Evolutionary conservation across 2,888 invertebrate species (phyloP).

Genomic region (Auanema sp.): DNA sequence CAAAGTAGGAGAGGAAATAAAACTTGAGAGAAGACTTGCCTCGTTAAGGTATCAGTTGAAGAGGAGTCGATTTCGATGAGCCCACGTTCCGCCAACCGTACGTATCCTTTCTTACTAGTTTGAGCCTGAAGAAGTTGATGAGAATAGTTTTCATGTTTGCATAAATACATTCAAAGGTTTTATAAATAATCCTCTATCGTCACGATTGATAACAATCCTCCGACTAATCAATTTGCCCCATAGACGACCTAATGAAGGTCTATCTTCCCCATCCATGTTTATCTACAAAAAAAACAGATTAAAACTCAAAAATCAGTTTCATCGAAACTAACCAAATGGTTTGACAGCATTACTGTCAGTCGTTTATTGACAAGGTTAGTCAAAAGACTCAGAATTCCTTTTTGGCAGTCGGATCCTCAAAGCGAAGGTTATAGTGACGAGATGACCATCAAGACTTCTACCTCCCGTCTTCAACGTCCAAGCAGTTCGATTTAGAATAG

Average conservation of each 20-base stretch:
- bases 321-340: constrained; percentile 27
- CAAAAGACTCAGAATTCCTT: constrained; percentile 9
- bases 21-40: too few relatives aligned
- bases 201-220: background rate
- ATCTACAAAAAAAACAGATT: background rate
- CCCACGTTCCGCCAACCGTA: too few relatives aligned
- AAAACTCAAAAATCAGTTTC: background rate
- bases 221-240: background rate
- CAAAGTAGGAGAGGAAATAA: too few relatives aligned
- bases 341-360: constrained; percentile 26
- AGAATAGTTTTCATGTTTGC: background rate
- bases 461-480: background rate
- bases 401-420: constrained; percentile 8
- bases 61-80: constrained; percentile 1
- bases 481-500: constrained; percentile 10
- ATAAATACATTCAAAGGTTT: constrained; percentile 2
- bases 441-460: background rate
- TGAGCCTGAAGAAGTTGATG: too few relatives aligned
- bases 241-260: constrained; percentile 1
- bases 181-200: background rate
- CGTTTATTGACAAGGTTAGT: constrained; percentile 15
- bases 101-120: too few relatives aligned
- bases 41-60: background rate
- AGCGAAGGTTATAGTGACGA: background rate
- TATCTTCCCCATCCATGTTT: background rate